Evolutionary conservation across 1,140 invertebrate species (phyloP).

Genomic region (Sesamia nonagrioides): DNA sequence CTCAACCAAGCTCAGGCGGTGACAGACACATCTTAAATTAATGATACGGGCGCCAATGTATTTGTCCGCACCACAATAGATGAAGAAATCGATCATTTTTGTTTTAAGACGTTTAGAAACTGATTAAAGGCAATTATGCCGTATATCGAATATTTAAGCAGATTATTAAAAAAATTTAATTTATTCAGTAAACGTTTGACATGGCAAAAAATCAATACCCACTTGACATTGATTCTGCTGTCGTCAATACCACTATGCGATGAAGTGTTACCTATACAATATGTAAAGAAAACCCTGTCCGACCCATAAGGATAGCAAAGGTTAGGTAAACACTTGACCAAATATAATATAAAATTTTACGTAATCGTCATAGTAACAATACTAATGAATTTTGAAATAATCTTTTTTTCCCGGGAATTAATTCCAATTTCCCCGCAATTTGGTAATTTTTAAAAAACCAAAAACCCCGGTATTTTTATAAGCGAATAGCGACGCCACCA

Average conservation of each 20-base stretch:
- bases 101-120: neutral
- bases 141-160: neutral
- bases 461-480: no score
- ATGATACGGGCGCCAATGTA: constrained; percentile 15
- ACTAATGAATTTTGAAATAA: no score
- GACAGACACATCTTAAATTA: constrained; percentile 21
- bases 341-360: no score
- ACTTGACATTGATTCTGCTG: constrained; percentile 9
- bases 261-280: neutral
- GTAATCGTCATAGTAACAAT: no score
- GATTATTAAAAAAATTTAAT: neutral
- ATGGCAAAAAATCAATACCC: constrained; percentile 1
- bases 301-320: no score
- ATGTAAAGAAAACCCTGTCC: no score
- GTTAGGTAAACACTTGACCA: no score
- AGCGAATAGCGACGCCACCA: no score
- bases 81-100: neutral
- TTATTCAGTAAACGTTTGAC: neutral
- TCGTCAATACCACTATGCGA: neutral
- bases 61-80: constrained; percentile 25
- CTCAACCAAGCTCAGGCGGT: constrained; percentile 8
- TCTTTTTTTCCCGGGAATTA: no score
- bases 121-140: no score
- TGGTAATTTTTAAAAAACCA: no score
- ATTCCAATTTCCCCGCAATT: no score